Evolutionary conservation across 2,797 vertebrate genomes (phyloP), one percentile per base, ranked within the genome.

Genomic region (Schizopygopsis pylzovi): DNA sequence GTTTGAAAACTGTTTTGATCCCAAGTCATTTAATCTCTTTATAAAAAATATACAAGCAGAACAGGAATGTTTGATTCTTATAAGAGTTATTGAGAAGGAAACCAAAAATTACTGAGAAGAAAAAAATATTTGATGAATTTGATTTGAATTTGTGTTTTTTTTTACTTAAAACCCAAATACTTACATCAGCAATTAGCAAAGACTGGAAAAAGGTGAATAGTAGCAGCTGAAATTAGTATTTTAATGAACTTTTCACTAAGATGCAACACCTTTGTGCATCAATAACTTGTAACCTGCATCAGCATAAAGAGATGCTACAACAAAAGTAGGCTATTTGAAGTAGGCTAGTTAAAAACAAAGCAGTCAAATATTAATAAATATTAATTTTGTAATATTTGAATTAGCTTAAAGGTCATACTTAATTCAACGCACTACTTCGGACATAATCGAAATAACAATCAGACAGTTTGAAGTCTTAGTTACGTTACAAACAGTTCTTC

Each of bases 1-100:
- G 65, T 79, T 52, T 65, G 15, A 77, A 90, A 86, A 86, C 77
- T 0, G 49, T 72, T 63, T n/a, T 61, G 41, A 76, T 61, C 28
- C 71, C 13, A 65, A 78, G 28, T 20, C 37, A 12, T 39, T 82
- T 49, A n/a, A 47, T 65, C n/a, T 47, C 11, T 61, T n/a, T 49
- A 56, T 67, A 56, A 56, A 61, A 33, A 25, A 13, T 71, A 68
- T 45, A n/a, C 5, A 49, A 68, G 3, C 1, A 72, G 63, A 49
- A 45, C 5, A 67, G 25, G 18, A 41, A 83, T 68, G 22, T 77
- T n/a, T 20, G 49, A 65, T 76, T 49, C 18, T 67, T 25, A 52
- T 49, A 18, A 65, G 9, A 37, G 39, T 67, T 37, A 22, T 37
- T 75, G 20, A 83, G 25, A 67, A 20, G 10, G 3, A 76, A 18